phyloP scores from a whole-genome alignment of 2,888 invertebrate genomes.

The Drosophila mettleri region DNA sequence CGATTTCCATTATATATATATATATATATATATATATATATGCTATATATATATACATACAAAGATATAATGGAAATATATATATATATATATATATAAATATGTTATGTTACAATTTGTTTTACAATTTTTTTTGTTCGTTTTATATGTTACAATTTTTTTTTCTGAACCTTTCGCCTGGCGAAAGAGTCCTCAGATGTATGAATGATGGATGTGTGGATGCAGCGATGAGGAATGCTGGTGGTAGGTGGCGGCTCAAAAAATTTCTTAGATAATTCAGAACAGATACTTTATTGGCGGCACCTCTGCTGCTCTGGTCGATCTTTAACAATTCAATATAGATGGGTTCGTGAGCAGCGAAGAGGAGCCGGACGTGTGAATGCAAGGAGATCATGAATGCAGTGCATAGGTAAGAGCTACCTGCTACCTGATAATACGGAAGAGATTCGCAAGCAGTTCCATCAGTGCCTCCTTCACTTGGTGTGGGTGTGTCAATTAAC shows the following conservation, averaged over 20 bases:
- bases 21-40: conserved; percentile 24
- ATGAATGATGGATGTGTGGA: too few relatives aligned
- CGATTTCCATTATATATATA: conserved; percentile 49
- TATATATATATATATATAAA: background rate
- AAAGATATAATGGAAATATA: too few relatives aligned
- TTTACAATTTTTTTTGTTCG: background rate
- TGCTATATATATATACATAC: conserved; percentile 17
- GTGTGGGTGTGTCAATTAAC: background rate
- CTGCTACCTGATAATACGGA: background rate
- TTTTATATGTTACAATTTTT: background rate
- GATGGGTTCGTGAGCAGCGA: background rate
- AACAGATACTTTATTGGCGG: background rate
- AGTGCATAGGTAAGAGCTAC: background rate
- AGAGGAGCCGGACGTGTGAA: background rate
- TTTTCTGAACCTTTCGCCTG: background rate
- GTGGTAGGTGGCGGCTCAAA: background rate
- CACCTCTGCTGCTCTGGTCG: background rate
- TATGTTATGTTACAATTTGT: conserved; percentile 11
- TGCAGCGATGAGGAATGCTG: background rate
- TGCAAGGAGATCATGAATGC: too few relatives aligned
- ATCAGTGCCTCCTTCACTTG: background rate
- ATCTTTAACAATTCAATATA: background rate
- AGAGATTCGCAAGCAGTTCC: background rate
- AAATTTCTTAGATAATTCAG: background rate
- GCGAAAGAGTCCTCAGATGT: too few relatives aligned